Evolutionary conservation across 2,888 invertebrate genomes (phyloP).

Genomic region (Pyrgus malvae): DNA sequence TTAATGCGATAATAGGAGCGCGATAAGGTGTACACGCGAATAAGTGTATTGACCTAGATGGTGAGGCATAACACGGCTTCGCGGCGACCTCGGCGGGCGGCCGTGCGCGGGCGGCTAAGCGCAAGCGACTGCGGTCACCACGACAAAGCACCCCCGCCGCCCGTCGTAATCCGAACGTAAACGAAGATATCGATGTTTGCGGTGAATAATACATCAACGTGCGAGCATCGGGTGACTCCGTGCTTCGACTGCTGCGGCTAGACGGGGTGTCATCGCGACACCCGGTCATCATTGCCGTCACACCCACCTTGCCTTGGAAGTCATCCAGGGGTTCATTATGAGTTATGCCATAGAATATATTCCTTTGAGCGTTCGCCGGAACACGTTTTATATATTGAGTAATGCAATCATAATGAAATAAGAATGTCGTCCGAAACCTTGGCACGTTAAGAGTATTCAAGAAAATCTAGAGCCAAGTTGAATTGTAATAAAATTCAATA

Average conservation of each 20-base stretch:
- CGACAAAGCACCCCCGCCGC: constrained; percentile 61
- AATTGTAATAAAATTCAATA: no score
- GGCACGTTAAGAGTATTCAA: neutral
- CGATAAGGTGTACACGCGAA: constrained; percentile 79
- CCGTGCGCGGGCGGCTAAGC: constrained; percentile 71
- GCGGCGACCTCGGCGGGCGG: constrained; percentile 62
- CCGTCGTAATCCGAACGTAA: constrained; percentile 71
- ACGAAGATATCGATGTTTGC: constrained; percentile 75
- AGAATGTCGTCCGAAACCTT: constrained; percentile 1
- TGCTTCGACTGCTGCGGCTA: constrained; percentile 21
- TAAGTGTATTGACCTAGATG: constrained; percentile 76
- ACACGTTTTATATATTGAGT: neutral
- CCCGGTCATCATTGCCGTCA: constrained; percentile 44
- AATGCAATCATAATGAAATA: neutral
- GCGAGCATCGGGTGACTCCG: constrained; percentile 58
- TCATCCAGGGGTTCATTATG: constrained; percentile 63
- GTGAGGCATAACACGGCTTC: constrained; percentile 68
- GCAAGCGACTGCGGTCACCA: constrained; percentile 71
- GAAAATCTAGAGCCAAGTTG: no score
- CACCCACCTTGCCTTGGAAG: constrained; percentile 65
- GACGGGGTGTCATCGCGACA: constrained; percentile 30
- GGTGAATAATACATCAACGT: constrained; percentile 66
- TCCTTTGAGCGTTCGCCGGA: neutral
- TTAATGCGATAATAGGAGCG: constrained; percentile 76
- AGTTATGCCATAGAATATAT: constrained; percentile 38